These are phyloP conservation scores for Pseudotriccus pelzelni DNA, from an alignment of 2,797 vertebrate genomes.

Conservation along the genomic window DNA sequence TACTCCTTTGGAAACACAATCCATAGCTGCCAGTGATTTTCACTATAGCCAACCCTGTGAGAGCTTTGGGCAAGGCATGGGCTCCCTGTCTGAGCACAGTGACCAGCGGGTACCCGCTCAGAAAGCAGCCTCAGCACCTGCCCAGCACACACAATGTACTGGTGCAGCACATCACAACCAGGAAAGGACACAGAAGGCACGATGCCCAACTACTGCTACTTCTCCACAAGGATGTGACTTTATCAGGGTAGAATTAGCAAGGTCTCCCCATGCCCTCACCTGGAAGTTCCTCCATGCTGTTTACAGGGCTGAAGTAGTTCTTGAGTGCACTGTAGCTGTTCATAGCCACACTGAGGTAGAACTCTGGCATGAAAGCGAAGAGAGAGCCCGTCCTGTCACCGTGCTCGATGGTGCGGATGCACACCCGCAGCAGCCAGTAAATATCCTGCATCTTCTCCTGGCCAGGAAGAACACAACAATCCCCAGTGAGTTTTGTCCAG, in stretches of 20 bases:
- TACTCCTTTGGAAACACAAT: background rate
- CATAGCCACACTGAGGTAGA: conserved; percentile 98
- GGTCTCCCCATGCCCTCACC: conserved; percentile 71
- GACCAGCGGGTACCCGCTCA: background rate
- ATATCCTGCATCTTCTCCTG: conserved; percentile 98
- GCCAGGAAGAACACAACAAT: background rate
- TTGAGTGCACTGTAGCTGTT: conserved; percentile 97
- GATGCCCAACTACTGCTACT: background rate
- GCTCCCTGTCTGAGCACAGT: background rate
- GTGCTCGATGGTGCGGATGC: conserved; percentile 91
- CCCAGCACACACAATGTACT: background rate
- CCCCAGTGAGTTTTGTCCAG: background rate
- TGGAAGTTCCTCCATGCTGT: conserved; percentile 94
- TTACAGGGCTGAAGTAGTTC: conserved; percentile 96
- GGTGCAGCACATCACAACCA: background rate
- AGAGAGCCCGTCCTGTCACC: conserved; percentile 87
- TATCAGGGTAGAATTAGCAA: background rate
- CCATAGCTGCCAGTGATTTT: background rate
- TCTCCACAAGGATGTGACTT: background rate
- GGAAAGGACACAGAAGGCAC: background rate
- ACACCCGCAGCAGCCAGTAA: conserved; percentile 93
- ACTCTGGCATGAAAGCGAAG: conserved; percentile 94
- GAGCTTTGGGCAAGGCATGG: background rate
- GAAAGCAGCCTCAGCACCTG: background rate
- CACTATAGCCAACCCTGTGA: background rate